Percentiles rank a stretch among this genome's conserved stretches.
phyloP scores from a whole-genome alignment of 2,888 invertebrate species.

The Penaeus monodon region DNA sequence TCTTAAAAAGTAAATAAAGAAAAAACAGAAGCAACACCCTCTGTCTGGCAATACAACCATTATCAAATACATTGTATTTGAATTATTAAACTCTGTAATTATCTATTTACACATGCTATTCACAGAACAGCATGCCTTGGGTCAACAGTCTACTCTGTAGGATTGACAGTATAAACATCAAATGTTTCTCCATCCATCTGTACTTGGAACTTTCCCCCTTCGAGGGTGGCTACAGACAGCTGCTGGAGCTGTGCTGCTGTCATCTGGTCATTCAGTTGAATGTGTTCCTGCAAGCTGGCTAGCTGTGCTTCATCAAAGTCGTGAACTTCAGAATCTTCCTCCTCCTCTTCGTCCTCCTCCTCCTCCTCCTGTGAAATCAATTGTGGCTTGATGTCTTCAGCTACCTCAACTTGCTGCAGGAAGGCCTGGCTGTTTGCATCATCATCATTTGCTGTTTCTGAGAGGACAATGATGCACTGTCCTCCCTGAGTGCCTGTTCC shows the following conservation, averaged over 20 bases:
- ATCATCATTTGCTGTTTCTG: conserved; percentile 11
- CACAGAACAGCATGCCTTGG: too few species aligned
- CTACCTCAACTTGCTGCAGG: conserved; percentile 3
- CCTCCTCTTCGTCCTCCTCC: not conserved
- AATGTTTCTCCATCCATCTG: conserved; percentile 52
- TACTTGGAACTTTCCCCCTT: conserved; percentile 45
- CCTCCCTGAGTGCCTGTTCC: conserved; percentile 22
- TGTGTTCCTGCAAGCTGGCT: conserved; percentile 34
- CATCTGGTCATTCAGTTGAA: conserved; percentile 41
- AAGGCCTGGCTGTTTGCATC: conserved; percentile 15
- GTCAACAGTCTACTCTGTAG: not conserved
- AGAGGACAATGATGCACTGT: conserved; percentile 49
- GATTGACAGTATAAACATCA: conserved; percentile 45
- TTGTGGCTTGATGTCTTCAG: conserved; percentile 16
- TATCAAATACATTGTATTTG: too few species aligned
- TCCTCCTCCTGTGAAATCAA: not conserved
- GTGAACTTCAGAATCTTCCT: conserved; percentile 11
- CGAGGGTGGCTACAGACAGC: conserved; percentile 27
- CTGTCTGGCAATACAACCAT: too few species aligned
- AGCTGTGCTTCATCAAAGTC: conserved; percentile 33
- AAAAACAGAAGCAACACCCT: too few species aligned
- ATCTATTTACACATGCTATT: too few species aligned
- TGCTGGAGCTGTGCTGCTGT: conserved; percentile 29
- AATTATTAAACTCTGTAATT: too few species aligned
- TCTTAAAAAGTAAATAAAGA: too few species aligned